A percentile compares a stretch with the other conserved stretches of the same genome.
Conservation (phyloP, 2,888 invertebrate genomes). For the Hanleya hanleyi region DNA sequence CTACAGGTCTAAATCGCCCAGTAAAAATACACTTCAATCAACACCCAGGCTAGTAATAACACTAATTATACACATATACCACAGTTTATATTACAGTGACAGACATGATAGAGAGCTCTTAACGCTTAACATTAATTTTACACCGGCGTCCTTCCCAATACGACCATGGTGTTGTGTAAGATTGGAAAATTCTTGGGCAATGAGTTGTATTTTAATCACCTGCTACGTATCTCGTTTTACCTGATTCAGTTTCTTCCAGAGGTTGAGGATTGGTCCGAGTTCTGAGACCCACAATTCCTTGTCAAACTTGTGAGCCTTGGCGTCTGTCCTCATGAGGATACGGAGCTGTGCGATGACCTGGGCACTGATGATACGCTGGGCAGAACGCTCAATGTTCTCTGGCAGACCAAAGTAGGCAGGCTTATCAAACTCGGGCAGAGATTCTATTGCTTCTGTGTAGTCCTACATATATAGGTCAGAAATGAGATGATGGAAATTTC, state of each 20-base stretch:
- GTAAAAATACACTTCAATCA: too few relatives aligned
- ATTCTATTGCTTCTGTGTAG: constrained; percentile 80
- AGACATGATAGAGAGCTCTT: too few relatives aligned
- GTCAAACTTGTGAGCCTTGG: constrained; percentile 75
- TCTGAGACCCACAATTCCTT: constrained; percentile 78
- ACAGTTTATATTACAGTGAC: too few relatives aligned
- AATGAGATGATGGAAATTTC: too few relatives aligned
- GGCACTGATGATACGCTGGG: constrained; percentile 82
- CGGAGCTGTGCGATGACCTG: constrained; percentile 80
- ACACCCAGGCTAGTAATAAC: too few relatives aligned
- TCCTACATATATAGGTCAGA: constrained; percentile 77
- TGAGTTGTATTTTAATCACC: background rate
- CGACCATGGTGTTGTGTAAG: background rate
- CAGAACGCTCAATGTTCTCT: constrained; percentile 88
- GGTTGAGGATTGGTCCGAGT: constrained; percentile 81
- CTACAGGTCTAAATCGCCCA: too few relatives aligned
- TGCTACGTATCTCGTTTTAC: too few relatives aligned
- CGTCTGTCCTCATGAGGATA: constrained; percentile 74
- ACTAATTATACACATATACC: too few relatives aligned
- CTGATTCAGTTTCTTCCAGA: constrained; percentile 87
- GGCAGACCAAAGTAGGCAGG: constrained; percentile 88
- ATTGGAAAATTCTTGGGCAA: background rate
- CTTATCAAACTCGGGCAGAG: constrained; percentile 82
- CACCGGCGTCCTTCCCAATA: too few relatives aligned
- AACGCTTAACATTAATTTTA: too few relatives aligned